These are phyloP conservation scores for Stenichneumon culpator DNA, from an alignment of 2,888 invertebrate species.

Conservation along the genomic window DNA sequence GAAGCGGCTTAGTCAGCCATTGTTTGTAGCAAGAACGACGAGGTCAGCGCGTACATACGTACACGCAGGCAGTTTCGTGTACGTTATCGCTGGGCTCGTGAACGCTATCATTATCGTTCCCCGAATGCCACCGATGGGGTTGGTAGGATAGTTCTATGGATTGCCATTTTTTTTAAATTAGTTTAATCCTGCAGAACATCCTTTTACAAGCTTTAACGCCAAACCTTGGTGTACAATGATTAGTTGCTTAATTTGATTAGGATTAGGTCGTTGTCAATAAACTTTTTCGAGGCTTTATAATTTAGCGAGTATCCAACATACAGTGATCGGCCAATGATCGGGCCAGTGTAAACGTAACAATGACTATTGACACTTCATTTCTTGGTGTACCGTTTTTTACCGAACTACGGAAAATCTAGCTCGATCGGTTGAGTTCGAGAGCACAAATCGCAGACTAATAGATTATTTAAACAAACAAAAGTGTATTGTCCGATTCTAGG, in stretches of 20 bases:
- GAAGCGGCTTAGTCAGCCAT: slow-evolving; percentile 83
- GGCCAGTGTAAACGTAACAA: too few species aligned
- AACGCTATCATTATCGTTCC: slow-evolving; percentile 34
- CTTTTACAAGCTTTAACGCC: background rate
- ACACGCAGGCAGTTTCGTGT: slow-evolving; percentile 35
- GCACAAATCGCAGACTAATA: background rate
- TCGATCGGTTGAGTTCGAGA: too few species aligned
- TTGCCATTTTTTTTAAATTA: background rate
- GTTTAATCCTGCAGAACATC: background rate
- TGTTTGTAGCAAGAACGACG: slow-evolving; percentile 72
- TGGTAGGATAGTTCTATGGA: background rate
- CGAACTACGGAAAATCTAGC: too few species aligned
- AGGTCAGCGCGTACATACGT: slow-evolving; percentile 59
- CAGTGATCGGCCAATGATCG: too few species aligned
- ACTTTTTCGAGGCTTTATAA: too few species aligned
- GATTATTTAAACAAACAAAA: background rate
- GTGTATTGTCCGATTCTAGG: background rate
- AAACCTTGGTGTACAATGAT: too few species aligned
- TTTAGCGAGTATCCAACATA: too few species aligned
- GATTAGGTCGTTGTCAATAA: too few species aligned
- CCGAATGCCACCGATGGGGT: background rate
- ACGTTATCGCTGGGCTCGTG: slow-evolving; percentile 31
- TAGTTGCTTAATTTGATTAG: too few species aligned
- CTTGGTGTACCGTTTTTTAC: too few species aligned
- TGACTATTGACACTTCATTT: too few species aligned